Evolutionary conservation across 2,113 vertebrate species (phyloP).

Genomic region (Odobenus rosmarus): DNA sequence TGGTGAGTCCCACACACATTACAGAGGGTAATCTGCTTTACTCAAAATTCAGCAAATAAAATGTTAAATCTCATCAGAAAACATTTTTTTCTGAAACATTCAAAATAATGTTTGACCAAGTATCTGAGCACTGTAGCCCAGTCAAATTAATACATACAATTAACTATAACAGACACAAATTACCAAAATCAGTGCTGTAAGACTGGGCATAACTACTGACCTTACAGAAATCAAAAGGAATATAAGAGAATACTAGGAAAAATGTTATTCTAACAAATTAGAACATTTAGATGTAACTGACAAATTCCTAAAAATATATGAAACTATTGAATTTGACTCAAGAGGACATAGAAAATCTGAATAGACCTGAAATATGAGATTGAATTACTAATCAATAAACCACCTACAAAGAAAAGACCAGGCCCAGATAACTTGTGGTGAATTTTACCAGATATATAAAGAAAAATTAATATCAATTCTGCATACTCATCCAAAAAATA

Average conservation of each 20-base stretch:
- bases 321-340: not conserved
- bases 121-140: not conserved
- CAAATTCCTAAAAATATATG: not conserved
- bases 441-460: not conserved
- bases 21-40: not conserved
- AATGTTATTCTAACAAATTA: not conserved
- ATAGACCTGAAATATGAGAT: not conserved
- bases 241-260: conserved; percentile 8
- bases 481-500: not conserved
- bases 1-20: not conserved
- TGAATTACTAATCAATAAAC: not conserved
- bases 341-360: not conserved
- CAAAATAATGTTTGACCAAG: not conserved
- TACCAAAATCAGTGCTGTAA: not conserved
- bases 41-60: not conserved
- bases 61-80: not conserved
- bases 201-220: not conserved
- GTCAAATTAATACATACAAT: not conserved
- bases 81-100: not conserved
- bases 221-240: not conserved
- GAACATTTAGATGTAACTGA: not conserved
- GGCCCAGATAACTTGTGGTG: not conserved
- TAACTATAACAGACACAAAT: not conserved
- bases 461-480: not conserved
- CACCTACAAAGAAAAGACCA: not conserved